Evolutionary conservation across 1,140 invertebrate species (phyloP).

Genomic region (Diorhabda carinulata): DNA sequence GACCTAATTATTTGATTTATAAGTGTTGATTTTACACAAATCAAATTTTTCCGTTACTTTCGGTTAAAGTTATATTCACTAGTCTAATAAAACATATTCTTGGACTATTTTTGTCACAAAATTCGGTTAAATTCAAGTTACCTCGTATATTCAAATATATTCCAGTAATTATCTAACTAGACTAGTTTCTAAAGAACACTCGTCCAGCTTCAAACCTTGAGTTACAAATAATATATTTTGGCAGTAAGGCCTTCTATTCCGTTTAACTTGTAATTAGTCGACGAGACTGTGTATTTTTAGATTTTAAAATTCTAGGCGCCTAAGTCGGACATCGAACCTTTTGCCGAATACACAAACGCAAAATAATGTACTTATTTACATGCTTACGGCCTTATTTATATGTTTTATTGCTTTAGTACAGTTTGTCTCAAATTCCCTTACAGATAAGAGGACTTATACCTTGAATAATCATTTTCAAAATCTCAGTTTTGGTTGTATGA

Average conservation of each 20-base stretch:
- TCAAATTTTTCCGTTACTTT: too few relatives aligned
- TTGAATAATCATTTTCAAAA: too few relatives aligned
- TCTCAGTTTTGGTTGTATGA: too few relatives aligned
- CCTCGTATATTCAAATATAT: background rate
- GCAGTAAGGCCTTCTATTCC: constrained; percentile 42
- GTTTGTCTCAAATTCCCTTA: background rate
- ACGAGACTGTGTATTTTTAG: constrained; percentile 45
- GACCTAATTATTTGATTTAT: too few relatives aligned
- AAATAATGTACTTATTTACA: constrained; percentile 44
- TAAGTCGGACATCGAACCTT: constrained; percentile 46
- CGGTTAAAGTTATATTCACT: too few relatives aligned
- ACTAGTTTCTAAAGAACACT: constrained; percentile 4
- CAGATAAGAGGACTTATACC: too few relatives aligned
- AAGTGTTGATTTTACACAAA: too few relatives aligned
- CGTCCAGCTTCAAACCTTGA: constrained; percentile 20
- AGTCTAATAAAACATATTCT: too few relatives aligned
- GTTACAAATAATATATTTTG: constrained; percentile 38
- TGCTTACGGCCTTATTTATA: constrained; percentile 35
- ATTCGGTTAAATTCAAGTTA: background rate
- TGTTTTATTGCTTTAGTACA: constrained; percentile 4
- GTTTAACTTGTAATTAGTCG: constrained; percentile 43
- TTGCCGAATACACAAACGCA: constrained; percentile 37
- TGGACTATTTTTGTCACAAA: too few relatives aligned
- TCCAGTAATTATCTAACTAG: background rate
- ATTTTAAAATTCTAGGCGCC: constrained; percentile 47